These are phyloP conservation scores for Hydriomena furcata DNA, from an alignment of 2,888 invertebrate species.

Conservation along the genomic window DNA sequence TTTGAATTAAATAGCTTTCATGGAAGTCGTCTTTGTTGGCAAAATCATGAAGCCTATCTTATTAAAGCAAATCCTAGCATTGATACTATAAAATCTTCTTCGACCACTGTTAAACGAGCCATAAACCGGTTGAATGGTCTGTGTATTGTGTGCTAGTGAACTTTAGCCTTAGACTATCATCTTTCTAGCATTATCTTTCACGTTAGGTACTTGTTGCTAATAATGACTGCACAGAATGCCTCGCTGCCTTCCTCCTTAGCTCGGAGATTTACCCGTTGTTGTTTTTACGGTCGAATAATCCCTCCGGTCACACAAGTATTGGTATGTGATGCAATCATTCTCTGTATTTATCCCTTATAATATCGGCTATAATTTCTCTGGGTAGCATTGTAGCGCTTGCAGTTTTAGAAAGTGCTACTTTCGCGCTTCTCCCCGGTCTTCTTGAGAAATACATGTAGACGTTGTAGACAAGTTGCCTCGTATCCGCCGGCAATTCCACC, in stretches of 20 bases:
- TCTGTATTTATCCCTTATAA: conserved; percentile 70
- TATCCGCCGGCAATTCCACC: conserved; percentile 72
- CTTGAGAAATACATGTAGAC: conserved; percentile 76
- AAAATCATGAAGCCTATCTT: background rate
- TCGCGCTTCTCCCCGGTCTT: conserved; percentile 69
- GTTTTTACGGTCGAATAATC: too few species aligned
- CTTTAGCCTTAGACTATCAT: background rate
- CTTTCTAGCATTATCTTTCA: too few species aligned
- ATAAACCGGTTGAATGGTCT: background rate
- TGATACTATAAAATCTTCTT: background rate
- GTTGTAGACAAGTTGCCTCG: conserved; percentile 75
- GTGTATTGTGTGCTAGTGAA: background rate
- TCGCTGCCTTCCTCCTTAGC: too few species aligned
- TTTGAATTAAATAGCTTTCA: conserved; percentile 10
- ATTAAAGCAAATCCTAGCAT: conserved; percentile 3
- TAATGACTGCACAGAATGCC: too few species aligned
- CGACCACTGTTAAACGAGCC: too few species aligned
- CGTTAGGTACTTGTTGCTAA: too few species aligned
- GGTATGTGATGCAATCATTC: conserved; percentile 18
- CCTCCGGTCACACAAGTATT: background rate
- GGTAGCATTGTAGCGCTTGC: conserved; percentile 76
- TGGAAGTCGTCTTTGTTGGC: conserved; percentile 1
- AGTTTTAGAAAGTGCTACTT: conserved; percentile 68
- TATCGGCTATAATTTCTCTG: conserved; percentile 73
- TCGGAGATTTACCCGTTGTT: too few species aligned